Conservation (phyloP, 35 echinoderm and acorn worm species). For the Ophioderma brevispina region DNA sequence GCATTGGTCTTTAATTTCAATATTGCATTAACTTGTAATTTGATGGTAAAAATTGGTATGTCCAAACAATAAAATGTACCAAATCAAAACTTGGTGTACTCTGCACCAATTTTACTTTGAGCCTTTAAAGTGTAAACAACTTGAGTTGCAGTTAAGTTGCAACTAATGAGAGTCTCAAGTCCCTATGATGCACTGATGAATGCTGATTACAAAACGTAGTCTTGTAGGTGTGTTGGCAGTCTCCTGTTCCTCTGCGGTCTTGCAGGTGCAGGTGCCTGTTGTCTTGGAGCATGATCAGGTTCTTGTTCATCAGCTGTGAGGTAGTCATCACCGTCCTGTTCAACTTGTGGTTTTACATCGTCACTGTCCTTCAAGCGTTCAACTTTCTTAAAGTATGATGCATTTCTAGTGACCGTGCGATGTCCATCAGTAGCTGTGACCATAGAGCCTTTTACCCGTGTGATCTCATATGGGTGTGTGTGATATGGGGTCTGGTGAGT, state of each 20-base stretch:
- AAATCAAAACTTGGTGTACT: no score
- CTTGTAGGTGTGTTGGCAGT: slow-evolving; percentile 15
- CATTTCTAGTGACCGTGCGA: slow-evolving; percentile 45
- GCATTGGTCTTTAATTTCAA: no score
- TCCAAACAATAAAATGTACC: no score
- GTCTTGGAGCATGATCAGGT: background rate
- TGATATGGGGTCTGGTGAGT: slow-evolving; percentile 57
- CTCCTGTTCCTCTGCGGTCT: background rate
- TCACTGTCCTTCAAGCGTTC: background rate
- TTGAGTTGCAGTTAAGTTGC: no score
- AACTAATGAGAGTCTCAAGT: no score
- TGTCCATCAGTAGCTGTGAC: slow-evolving; percentile 50
- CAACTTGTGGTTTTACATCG: background rate
- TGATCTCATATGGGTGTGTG: slow-evolving; percentile 59
- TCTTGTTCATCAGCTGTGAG: background rate
- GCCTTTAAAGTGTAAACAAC: no score
- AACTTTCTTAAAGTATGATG: slow-evolving; percentile 44
- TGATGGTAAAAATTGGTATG: no score
- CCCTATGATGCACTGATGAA: no score
- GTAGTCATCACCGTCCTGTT: background rate
- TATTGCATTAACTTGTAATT: no score
- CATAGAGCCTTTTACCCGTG: slow-evolving; percentile 50
- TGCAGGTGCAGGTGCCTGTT: background rate
- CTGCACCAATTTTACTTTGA: no score
- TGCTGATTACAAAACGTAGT: background rate